Evolutionary conservation across 2,113 vertebrate genomes (phyloP).

Genomic region (Rattus norvegicus): DNA sequence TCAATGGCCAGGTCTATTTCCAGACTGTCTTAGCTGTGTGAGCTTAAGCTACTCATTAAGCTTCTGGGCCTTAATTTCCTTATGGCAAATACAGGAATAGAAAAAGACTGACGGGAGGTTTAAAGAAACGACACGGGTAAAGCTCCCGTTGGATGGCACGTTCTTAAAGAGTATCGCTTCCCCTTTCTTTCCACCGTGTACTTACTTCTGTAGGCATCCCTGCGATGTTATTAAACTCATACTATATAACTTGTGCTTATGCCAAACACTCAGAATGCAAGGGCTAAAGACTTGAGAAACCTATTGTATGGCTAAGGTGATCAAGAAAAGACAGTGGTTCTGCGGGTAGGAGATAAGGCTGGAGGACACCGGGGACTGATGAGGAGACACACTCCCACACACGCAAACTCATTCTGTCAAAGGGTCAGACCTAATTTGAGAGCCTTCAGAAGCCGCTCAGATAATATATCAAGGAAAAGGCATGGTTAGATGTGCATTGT

Average conservation of each 20-base stretch:
- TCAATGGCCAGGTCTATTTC: neutral
- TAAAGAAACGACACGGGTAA: neutral
- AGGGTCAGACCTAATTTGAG: neutral
- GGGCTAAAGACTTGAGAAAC: conserved; percentile 28
- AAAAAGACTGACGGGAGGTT: neutral
- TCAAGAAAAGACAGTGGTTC: neutral
- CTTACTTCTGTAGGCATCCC: neutral
- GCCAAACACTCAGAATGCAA: neutral
- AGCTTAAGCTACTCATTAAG: neutral
- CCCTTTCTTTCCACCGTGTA: neutral
- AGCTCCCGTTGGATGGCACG: neutral
- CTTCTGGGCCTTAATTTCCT: conserved; percentile 12
- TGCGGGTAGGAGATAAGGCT: neutral
- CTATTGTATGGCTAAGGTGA: neutral
- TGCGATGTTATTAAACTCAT: conserved; percentile 20
- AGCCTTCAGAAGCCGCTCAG: neutral
- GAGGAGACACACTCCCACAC: too few relatives aligned
- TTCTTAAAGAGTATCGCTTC: neutral
- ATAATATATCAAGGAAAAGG: neutral
- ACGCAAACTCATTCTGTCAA: neutral
- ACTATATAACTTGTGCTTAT: neutral
- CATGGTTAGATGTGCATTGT: neutral
- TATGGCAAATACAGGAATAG: neutral
- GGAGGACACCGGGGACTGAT: neutral
- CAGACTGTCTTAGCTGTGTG: neutral